phyloP scores from a whole-genome alignment of 2,888 invertebrate genomes.

The Eupeodes luniger region DNA sequence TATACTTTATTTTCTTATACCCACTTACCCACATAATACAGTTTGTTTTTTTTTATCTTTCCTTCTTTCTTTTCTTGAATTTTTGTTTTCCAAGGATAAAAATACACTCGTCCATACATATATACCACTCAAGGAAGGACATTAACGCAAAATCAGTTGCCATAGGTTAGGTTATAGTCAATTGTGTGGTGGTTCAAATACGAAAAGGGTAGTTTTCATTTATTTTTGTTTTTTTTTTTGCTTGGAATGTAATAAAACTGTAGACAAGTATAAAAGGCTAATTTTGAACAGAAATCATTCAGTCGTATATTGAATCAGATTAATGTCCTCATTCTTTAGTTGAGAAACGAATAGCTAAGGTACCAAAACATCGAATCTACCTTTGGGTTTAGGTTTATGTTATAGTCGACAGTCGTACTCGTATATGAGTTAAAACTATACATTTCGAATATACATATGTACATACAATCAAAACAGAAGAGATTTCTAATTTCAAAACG shows the following conservation, averaged over 20 bases:
- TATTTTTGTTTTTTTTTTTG: neutral
- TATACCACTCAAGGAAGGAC: conserved; percentile 42
- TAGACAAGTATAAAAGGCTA: conserved; percentile 36
- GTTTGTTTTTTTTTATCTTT: conserved; percentile 4
- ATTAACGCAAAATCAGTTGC: conserved; percentile 66
- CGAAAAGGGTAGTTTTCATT: conserved; percentile 2
- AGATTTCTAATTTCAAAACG: conserved; percentile 42
- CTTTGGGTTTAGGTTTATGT: neutral
- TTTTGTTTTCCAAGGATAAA: conserved; percentile 46
- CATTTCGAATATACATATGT: neutral
- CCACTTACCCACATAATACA: conserved; percentile 66
- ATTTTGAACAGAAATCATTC: conserved; percentile 66
- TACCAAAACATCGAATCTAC: neutral
- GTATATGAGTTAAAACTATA: conserved; percentile 26
- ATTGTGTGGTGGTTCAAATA: conserved; percentile 16
- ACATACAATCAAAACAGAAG: neutral
- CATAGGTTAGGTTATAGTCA: conserved; percentile 63
- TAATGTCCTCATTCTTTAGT: conserved; percentile 47
- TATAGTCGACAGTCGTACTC: neutral
- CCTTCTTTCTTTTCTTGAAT: neutral
- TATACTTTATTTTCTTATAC: conserved; percentile 30
- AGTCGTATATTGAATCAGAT: conserved; percentile 56
- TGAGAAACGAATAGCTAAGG: conserved; percentile 3
- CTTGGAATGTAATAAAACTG: neutral
- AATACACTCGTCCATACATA: neutral